These are phyloP conservation scores for Scolopax bukidnonensis DNA, from an alignment of 2,797 vertebrate genomes.

Conservation along the genomic window DNA sequence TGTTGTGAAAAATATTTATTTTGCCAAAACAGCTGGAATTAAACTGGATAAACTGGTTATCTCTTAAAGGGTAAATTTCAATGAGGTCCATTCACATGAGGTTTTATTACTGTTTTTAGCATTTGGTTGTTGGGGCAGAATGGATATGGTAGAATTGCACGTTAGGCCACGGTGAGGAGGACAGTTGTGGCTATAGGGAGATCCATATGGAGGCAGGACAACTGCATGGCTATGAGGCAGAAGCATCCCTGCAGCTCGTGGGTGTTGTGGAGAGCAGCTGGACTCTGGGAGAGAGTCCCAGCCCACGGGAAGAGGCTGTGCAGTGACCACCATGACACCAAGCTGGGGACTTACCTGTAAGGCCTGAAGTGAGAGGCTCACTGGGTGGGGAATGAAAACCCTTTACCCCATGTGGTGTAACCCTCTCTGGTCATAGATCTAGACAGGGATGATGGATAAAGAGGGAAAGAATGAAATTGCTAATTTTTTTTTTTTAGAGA, in stretches of 20 bases:
- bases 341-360: neutral
- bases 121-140: neutral
- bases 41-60: neutral
- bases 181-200: neutral
- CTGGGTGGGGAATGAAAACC: neutral
- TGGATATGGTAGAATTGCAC: neutral
- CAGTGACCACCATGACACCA: neutral
- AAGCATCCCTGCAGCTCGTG: neutral
- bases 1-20: neutral
- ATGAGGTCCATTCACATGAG: neutral
- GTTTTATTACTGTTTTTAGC: neutral
- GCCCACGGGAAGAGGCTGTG: neutral
- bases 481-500: neutral
- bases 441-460: conserved; percentile 35
- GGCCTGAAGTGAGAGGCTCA: neutral
- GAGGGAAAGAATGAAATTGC: conserved; percentile 17
- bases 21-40: neutral
- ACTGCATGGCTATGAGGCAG: neutral
- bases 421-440: neutral
- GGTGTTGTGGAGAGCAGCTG: neutral
- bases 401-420: neutral
- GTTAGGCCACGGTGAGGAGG: neutral
- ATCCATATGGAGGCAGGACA: neutral
- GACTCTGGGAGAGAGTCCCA: neutral
- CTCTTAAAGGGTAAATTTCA: neutral